Base-by-base conservation (phyloP, 2,888 invertebrate species). In the Drosophila flavopinicola region DNA sequence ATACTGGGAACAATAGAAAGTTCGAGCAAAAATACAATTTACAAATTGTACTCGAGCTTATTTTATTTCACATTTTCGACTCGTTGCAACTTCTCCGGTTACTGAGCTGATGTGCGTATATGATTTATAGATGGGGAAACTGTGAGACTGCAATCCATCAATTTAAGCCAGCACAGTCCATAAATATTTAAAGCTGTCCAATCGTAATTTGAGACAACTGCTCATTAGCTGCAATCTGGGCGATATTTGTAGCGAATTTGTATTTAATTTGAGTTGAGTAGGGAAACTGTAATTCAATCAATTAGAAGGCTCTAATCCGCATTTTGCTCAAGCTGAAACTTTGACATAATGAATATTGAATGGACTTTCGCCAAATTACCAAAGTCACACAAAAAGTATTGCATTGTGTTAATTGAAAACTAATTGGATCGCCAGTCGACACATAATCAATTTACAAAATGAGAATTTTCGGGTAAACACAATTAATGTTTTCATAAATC, bases 401-500 rank as follows among this genome's bases (percentile, higher is more conserved):
- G 23, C 30, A 25, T 25, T 39, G 56, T 54, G 51, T 47, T 65
- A 65, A 68, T 61, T 73, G 58, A 52, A 48, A 56, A 29, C 74
- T 64, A 58, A 68, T 74, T 74, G 54, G 24, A 30, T 52, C 27
- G 29, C 2, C 32, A 13, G 25, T 15, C 11, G 2, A 17, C 11
- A 13, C 37, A 54, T 49, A 63, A 58, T 37, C 76, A 66, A 78
- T 74, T 74, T 74, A n/a, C 1, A 27, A 69, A 77, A 57, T 60
- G 25, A 59, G 9, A 54, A 53, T 57, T 75, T 68, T 54, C 44
- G 64, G 51, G 61, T 61, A 66, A 72, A 71, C 76, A 66, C 68
- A 69, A 75, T 75, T 82, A 61, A 57, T 58, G 56, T 37, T 59
- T 52, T 42, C 66, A 63, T 64, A 63, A 75, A 63, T 57, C 59